Evolutionary conservation across 2,113 vertebrate genomes (phyloP).

Genomic region (Hirundichthys speculiger): DNA sequence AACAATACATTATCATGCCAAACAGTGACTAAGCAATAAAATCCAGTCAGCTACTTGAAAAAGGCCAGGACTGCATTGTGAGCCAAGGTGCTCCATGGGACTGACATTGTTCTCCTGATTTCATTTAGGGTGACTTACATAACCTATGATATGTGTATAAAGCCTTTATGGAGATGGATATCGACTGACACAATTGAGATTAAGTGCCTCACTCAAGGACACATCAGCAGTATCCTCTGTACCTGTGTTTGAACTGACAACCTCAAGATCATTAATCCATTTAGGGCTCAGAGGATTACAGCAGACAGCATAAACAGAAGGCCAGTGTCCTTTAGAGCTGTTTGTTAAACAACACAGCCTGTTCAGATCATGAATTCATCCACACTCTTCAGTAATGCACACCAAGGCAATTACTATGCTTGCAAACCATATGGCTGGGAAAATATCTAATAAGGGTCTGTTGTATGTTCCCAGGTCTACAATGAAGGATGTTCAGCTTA

Average conservation of each 20-base stretch:
- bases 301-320: constrained; percentile 67
- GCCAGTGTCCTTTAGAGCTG: constrained; percentile 57
- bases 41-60: constrained; percentile 47
- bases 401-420: constrained; percentile 50
- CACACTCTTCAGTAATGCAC: constrained; percentile 40
- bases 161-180: constrained; percentile 73
- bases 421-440: constrained; percentile 64
- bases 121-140: constrained; percentile 63
- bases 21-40: constrained; percentile 55
- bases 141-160: constrained; percentile 60
- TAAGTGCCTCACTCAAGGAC: constrained; percentile 72
- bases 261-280: constrained; percentile 72
- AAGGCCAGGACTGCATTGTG: constrained; percentile 28
- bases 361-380: constrained; percentile 55
- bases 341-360: constrained; percentile 51
- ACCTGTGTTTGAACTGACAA: constrained; percentile 68
- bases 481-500: constrained; percentile 68
- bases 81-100: constrained; percentile 26
- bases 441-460: constrained; percentile 63
- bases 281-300: constrained; percentile 54
- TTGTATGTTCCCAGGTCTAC: constrained; percentile 57
- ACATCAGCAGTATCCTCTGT: constrained; percentile 58
- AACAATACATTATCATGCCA: constrained; percentile 29
- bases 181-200: constrained; percentile 72
- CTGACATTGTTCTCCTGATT: constrained; percentile 53